phyloP scores from a whole-genome alignment of 1,140 invertebrate genomes.

The Drosophila yakuba region DNA sequence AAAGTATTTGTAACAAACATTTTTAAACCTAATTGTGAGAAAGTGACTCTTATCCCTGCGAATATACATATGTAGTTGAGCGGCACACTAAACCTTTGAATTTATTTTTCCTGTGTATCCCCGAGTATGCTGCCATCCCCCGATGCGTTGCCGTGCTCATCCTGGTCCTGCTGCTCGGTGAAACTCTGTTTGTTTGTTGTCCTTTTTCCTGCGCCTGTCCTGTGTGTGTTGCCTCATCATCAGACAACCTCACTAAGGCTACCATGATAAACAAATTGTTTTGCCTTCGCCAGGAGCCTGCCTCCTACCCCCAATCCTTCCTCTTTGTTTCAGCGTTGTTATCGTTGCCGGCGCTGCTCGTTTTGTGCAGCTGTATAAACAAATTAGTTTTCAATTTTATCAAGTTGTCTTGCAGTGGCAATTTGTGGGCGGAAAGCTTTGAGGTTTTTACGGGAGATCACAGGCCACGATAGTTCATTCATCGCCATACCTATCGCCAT shows the following conservation, averaged over 20 bases:
- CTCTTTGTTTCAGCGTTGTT: conserved; percentile 53
- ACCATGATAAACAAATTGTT: conserved; percentile 84
- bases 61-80: too few species aligned
- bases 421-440: conserved; percentile 35
- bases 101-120: not conserved
- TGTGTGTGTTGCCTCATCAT: conserved; percentile 61
- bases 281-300: conserved; percentile 29
- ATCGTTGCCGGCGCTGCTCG: conserved; percentile 69
- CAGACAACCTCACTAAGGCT: conserved; percentile 69
- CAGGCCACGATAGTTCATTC: not conserved
- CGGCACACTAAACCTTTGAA: too few species aligned
- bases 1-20: too few species aligned
- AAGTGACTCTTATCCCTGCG: too few species aligned
- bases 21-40: too few species aligned
- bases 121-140: conserved; percentile 19
- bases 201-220: conserved; percentile 58
- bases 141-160: conserved; percentile 20
- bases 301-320: conserved; percentile 9
- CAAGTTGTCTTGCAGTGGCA: conserved; percentile 60
- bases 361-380: conserved; percentile 83
- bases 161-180: conserved; percentile 9
- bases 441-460: not conserved
- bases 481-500: too few species aligned
- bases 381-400: conserved; percentile 83
- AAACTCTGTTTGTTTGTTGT: conserved; percentile 68